These are phyloP conservation scores for Oscheius sp. DNA, from an alignment of 2,888 invertebrate genomes.

Conservation along the genomic window DNA sequence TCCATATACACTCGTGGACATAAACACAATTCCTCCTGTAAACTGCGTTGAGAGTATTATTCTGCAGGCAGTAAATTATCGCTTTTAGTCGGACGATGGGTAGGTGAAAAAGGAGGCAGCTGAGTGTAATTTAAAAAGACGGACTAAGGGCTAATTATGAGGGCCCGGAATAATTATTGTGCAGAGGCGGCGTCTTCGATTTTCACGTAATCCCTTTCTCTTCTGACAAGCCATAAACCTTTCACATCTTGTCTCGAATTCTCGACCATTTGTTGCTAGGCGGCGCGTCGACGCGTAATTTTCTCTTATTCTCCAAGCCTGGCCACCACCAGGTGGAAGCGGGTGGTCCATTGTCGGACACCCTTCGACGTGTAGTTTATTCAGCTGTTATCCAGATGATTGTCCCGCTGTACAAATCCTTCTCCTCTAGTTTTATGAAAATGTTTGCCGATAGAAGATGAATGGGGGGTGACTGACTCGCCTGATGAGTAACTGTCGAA, in stretches of 20 bases:
- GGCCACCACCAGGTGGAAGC: too few species aligned
- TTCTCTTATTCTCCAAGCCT: too few species aligned
- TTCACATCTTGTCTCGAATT: neutral
- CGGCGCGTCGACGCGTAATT: conserved; percentile 20
- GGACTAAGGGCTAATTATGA: conserved; percentile 19
- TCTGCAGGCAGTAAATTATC: too few species aligned
- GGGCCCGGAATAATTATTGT: conserved; percentile 29
- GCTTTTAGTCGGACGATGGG: neutral
- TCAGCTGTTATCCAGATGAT: conserved; percentile 21
- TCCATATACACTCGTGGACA: too few species aligned
- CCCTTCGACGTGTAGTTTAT: conserved; percentile 7
- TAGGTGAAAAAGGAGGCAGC: neutral
- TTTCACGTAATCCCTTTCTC: conserved; percentile 28
- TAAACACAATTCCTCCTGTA: too few species aligned
- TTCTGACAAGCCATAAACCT: conserved; percentile 15
- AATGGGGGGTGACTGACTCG: neutral
- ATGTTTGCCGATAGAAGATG: neutral
- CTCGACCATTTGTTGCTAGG: conserved; percentile 24
- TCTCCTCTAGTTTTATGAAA: neutral
- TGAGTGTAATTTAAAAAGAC: neutral
- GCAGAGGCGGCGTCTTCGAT: conserved; percentile 29
- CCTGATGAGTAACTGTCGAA: neutral
- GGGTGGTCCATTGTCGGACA: too few species aligned
- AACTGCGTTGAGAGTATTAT: too few species aligned
- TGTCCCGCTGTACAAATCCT: conserved; percentile 15